Conservation (phyloP, 2,113 vertebrate genomes). For the Saiga tatarica region DNA sequence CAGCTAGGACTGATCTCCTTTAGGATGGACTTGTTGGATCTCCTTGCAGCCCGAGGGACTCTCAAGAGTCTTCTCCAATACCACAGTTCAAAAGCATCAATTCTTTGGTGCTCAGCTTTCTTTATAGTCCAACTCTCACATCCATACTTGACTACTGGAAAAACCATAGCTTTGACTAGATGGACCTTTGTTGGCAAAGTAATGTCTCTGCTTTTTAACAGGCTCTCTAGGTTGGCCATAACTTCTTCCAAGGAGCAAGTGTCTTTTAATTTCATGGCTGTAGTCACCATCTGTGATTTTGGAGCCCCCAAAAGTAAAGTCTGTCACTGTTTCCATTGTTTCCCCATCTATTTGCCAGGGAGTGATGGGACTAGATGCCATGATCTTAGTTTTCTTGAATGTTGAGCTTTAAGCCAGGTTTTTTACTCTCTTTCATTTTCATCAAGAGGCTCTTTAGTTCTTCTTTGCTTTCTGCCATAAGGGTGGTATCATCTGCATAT, state of each 20-base stretch:
- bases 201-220: not conserved
- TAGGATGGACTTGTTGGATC: not conserved
- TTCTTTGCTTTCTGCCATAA: no score
- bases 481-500: no score
- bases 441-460: no score
- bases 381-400: no score
- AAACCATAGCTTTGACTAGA: not conserved
- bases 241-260: not conserved
- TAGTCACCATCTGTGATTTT: not conserved
- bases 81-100: not conserved
- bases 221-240: not conserved
- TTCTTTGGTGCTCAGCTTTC: not conserved
- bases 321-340: not conserved
- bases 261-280: not conserved
- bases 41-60: not conserved
- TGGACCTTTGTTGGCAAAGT: not conserved
- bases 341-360: no score
- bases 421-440: no score
- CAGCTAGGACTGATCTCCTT: not conserved
- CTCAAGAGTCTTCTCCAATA: not conserved
- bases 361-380: no score
- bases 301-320: not conserved
- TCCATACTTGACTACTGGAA: not conserved
- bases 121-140: not conserved
- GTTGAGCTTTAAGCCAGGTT: no score